Conservation (phyloP, 2,113 vertebrate species). For the Prionailurus bengalensis region DNA sequence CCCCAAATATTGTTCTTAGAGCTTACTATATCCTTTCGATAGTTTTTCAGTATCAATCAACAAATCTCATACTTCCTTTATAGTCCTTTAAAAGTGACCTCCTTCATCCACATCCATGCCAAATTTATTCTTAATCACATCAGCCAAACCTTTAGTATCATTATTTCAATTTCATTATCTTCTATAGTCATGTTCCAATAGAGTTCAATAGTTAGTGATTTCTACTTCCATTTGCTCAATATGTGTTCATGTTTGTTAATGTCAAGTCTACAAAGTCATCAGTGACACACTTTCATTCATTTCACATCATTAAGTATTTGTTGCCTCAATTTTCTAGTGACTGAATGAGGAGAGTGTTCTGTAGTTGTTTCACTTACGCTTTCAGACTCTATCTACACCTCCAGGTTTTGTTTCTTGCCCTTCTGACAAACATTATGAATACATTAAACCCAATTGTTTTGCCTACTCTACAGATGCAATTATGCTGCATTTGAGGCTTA, state of each 20-base stretch:
- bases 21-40: not conserved
- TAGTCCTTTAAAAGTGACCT: not conserved
- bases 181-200: not conserved
- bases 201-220: not conserved
- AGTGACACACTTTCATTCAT: not conserved
- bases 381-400: conserved; percentile 11
- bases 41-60: not conserved
- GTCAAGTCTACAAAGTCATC: not conserved
- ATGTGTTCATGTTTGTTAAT: not conserved
- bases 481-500: conserved; percentile 54
- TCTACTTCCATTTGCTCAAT: not conserved
- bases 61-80: not conserved
- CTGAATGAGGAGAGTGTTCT: not conserved
- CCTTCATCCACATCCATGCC: not conserved
- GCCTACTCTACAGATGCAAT: conserved; percentile 58
- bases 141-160: not conserved
- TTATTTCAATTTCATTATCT: conserved; percentile 13
- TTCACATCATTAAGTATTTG: conserved; percentile 31
- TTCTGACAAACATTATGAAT: conserved; percentile 54
- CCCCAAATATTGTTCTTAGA: not conserved
- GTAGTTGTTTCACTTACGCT: not conserved
- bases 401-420: not conserved
- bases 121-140: not conserved
- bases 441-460: conserved; percentile 68
- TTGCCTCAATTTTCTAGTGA: not conserved